Evolutionary conservation across 2,113 vertebrate species (phyloP), one percentile per base, ranked within the genome.

Genomic region (Perccottus glenii): DNA sequence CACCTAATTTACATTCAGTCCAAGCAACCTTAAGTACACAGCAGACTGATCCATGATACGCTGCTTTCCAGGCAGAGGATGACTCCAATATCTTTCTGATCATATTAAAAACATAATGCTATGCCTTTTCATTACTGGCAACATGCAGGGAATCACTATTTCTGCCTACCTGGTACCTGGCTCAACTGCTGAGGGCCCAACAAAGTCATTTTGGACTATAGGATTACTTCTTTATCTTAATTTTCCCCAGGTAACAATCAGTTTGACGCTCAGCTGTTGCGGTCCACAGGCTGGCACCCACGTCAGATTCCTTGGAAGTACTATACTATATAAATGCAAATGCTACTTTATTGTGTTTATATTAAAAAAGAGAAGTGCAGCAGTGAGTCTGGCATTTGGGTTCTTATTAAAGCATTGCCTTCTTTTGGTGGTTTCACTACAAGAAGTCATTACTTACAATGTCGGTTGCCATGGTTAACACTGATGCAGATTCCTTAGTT

Each of bases 251-350:
- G 89, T 90, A 90, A 92, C 83, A 91, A 92, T 90, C 90, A 88
- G 83, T 77, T 74, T 70, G 81, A 88, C 38, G 69, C 80, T 85
- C 75, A 82, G 86, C 85, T 84, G 82, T 89, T 90, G 85, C 77
- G 66, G 70, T 70, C 73, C 74, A 64, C 56, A 68, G 78, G 77
- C 85, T 77, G 75, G 73, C 76, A 83, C 83, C 81, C 74, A 73
- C 60, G 67, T 85, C 79, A 86, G 78, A 75, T 71, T 66, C 62
- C 57, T 61, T 84, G 78, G 79, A 77, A 85, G 89, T 89, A 87
- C 91, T 83, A 93, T 89, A 87, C 91, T 83, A 93, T 93, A 92
- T 92, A 94, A 90, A 94, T 93, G 92, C 90, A 91, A 94, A 92
- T 94, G 64, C 47, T 85, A 83, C 70, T 89, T 90, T 91, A 91